These are phyloP conservation scores for Agonopterix alstromeriana DNA, from an alignment of 2,888 invertebrate species.

Conservation along the genomic window DNA sequence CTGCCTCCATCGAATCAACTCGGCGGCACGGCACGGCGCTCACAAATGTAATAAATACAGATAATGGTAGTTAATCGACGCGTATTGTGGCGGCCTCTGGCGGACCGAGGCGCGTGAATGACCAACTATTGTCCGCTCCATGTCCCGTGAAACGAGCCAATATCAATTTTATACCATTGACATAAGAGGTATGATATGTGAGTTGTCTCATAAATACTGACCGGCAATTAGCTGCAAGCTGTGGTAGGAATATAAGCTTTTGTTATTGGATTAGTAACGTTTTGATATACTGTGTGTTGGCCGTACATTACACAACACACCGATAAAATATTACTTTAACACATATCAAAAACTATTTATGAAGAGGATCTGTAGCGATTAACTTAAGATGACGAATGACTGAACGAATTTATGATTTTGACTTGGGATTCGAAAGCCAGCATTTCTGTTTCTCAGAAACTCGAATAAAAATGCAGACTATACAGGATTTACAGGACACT, in stretches of 20 bases:
- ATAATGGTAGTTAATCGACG: slow-evolving; percentile 56
- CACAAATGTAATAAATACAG: slow-evolving; percentile 54
- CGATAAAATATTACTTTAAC: slow-evolving; percentile 7
- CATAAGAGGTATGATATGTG: no score
- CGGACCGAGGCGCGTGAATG: slow-evolving; percentile 29
- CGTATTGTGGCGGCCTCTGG: slow-evolving; percentile 34
- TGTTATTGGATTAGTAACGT: slow-evolving; percentile 29
- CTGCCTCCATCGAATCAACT: neutral
- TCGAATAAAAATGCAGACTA: no score
- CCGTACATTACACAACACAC: slow-evolving; percentile 13
- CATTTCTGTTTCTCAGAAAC: no score
- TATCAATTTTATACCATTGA: no score
- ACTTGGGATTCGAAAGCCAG: no score
- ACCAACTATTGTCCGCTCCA: slow-evolving; percentile 30
- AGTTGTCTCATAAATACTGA: neutral
- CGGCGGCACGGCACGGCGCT: slow-evolving; percentile 9
- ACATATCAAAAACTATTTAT: no score
- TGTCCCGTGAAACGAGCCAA: no score
- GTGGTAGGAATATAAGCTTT: slow-evolving; percentile 19
- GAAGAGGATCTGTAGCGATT: no score
- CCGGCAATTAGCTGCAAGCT: slow-evolving; percentile 27
- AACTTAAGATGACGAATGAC: no score
- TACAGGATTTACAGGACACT: no score
- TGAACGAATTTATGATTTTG: no score
- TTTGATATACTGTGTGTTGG: slow-evolving; percentile 10